A percentile compares a stretch with the other conserved stretches of the same genome.
Conservation (phyloP, 35 echinoderm and acorn worm species). For the Stichopus chloronotus region DNA sequence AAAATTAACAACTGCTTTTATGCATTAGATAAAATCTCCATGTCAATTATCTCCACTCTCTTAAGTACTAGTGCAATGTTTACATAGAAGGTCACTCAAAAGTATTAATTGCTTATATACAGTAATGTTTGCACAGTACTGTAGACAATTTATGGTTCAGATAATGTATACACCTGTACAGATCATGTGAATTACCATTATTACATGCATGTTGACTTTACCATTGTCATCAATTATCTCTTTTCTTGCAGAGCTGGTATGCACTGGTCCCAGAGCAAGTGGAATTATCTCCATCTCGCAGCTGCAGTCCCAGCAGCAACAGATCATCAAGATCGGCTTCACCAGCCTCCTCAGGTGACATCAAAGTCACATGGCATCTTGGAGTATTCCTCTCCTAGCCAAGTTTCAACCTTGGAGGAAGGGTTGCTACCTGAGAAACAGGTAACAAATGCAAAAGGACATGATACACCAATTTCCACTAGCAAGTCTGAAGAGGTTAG, state of each 20-base stretch:
- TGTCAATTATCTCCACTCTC: neutral
- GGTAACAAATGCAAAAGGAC: neutral
- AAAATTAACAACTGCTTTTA: neutral
- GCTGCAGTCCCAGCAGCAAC: constrained; percentile 25
- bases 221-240: neutral
- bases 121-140: too few species aligned
- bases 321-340: constrained; percentile 45
- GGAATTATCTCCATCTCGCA: constrained; percentile 56
- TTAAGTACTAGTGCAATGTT: too few species aligned
- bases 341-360: neutral
- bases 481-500: constrained; percentile 45
- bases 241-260: constrained; percentile 61
- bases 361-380: constrained; percentile 34
- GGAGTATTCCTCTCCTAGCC: constrained; percentile 45
- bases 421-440: neutral
- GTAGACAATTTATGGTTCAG: too few species aligned
- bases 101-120: too few species aligned
- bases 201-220: too few species aligned
- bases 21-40: neutral
- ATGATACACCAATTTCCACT: neutral
- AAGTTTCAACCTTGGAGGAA: constrained; percentile 15
- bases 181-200: too few species aligned
- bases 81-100: too few species aligned
- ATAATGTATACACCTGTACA: too few species aligned
- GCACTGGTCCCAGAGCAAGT: constrained; percentile 63